These are phyloP conservation scores for Amphiprion clarkii DNA, from an alignment of 2,797 vertebrate genomes.

Conservation along the genomic window DNA sequence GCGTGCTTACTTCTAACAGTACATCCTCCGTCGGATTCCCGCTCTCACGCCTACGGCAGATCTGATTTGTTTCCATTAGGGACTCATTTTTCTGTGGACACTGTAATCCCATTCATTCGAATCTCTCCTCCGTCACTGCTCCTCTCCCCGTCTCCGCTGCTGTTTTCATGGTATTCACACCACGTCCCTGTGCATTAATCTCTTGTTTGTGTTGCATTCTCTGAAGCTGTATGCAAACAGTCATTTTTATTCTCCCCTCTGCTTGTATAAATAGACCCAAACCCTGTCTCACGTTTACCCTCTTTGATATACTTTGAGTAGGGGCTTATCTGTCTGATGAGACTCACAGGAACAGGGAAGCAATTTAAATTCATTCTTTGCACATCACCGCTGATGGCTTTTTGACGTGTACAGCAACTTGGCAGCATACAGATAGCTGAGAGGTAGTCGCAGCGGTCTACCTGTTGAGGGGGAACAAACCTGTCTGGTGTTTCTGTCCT, in stretches of 20 bases:
- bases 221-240: conserved; percentile 23
- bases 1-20: not conserved
- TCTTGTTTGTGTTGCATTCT: conserved; percentile 35
- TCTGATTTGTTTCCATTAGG: not conserved
- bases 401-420: not conserved
- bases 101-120: conserved; percentile 12
- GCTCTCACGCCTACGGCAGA: not conserved
- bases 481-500: conserved; percentile 6
- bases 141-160: not conserved
- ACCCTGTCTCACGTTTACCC: conserved; percentile 19
- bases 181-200: conserved; percentile 23
- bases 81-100: conserved; percentile 5
- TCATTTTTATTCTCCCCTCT: not conserved
- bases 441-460: conserved; percentile 9
- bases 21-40: not conserved
- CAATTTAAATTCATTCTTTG: conserved; percentile 39
- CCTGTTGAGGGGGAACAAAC: conserved; percentile 29
- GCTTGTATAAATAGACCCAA: conserved; percentile 32
- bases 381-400: not conserved
- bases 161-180: conserved; percentile 12
- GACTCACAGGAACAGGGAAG: conserved; percentile 28
- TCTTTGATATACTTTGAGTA: conserved; percentile 31
- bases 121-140: not conserved
- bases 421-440: conserved; percentile 9
- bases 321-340: conserved; percentile 26